Evolutionary conservation across 2,113 vertebrate genomes (phyloP).

Genomic region (Stegastes partitus): DNA sequence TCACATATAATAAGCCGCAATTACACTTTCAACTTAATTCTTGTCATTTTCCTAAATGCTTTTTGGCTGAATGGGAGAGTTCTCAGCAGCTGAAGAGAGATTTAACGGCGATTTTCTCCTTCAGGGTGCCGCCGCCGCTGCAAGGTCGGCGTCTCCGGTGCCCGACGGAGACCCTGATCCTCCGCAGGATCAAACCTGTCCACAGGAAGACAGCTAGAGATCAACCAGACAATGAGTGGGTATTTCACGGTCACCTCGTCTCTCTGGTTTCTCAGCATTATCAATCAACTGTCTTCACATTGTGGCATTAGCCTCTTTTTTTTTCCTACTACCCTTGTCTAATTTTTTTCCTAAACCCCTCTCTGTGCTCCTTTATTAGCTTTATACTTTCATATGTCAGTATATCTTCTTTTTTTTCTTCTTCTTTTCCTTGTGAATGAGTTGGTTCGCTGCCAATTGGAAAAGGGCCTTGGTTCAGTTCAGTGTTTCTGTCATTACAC

Average conservation of each 20-base stretch:
- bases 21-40: conserved; percentile 38
- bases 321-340: not conserved
- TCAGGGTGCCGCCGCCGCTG: conserved; percentile 55
- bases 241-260: conserved; percentile 20
- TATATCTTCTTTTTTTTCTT: conserved; percentile 27
- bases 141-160: conserved; percentile 54
- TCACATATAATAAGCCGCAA: conserved; percentile 49
- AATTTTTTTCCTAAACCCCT: not conserved
- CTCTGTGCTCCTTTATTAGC: conserved; percentile 21
- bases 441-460: conserved; percentile 46
- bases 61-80: not conserved
- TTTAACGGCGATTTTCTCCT: conserved; percentile 7
- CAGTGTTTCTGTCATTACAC: conserved; percentile 1
- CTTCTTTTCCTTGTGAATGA: conserved; percentile 13
- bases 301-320: conserved; percentile 24
- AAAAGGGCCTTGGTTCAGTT: conserved; percentile 42
- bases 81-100: not conserved
- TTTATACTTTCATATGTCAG: conserved; percentile 40
- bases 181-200: conserved; percentile 59
- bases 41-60: conserved; percentile 29
- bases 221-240: conserved; percentile 47
- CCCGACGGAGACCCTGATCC: conserved; percentile 48
- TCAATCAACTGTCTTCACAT: not conserved
- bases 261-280: conserved; percentile 7
- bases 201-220: conserved; percentile 79